A percentile compares a stretch with the other conserved stretches of the same genome.
Conservation (phyloP, 2,888 invertebrate genomes). For the Melieria picta region DNA sequence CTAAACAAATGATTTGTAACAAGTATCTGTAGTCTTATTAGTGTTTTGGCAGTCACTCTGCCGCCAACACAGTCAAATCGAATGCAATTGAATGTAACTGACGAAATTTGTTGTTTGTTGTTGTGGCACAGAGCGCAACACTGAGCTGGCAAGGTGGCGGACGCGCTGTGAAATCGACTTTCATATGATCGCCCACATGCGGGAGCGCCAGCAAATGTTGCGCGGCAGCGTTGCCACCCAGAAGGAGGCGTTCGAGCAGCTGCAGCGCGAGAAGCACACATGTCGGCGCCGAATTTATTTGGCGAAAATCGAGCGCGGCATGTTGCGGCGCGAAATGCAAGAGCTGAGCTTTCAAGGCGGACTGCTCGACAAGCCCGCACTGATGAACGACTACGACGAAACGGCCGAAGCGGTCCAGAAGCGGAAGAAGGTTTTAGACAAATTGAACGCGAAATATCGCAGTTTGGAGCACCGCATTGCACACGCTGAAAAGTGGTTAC, state of each 20-base stretch:
- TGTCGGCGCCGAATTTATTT: constrained; percentile 45
- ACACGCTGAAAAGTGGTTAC: too few species aligned
- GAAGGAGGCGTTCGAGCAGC: constrained; percentile 23
- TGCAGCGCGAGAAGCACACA: constrained; percentile 29
- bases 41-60: too few species aligned
- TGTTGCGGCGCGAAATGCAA: constrained; percentile 43
- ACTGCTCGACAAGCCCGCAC: constrained; percentile 53
- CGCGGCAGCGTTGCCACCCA: constrained; percentile 34
- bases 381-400: constrained; percentile 57
- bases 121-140: constrained; percentile 50
- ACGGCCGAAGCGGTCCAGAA: constrained; percentile 42
- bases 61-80: too few species aligned
- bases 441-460: background rate
- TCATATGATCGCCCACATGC: constrained; percentile 54
- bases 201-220: constrained; percentile 52
- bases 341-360: constrained; percentile 54
- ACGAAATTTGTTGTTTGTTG: background rate
- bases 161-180: constrained; percentile 48
- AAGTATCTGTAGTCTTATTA: too few species aligned
- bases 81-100: background rate
- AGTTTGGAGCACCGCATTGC: too few species aligned
- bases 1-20: too few species aligned
- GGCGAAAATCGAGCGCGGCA: constrained; percentile 48
- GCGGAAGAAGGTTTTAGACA: background rate
- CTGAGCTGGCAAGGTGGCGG: constrained; percentile 49